Base-by-base conservation (phyloP, 2,888 invertebrate species). In the Belgica antarctica region DNA sequence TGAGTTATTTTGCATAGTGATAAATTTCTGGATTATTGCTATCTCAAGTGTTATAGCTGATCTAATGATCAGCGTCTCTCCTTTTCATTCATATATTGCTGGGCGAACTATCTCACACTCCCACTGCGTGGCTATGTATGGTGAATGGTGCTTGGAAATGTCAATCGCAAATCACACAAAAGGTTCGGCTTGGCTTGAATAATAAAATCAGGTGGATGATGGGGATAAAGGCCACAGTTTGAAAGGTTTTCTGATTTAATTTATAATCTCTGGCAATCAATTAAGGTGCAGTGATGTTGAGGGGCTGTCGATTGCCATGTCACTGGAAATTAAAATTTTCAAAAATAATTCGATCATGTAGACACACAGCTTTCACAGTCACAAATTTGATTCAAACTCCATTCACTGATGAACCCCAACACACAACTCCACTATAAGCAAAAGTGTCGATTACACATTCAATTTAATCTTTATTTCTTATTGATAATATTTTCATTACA, bases 391-490 rank as follows among this genome's bases (percentile, higher is more conserved):
- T 12, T 7, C 46, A 46, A 4, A 31, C 31, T 4, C 4, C 31
- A 31, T 46, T 12, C 5, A 46, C 4, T 15, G 15, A 46, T 7
- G 31, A 31, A 10, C 4, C 31, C 31, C 4, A 31, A 4, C 31
- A 31, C 5, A 31, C 31, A 31, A 10, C 10, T 31, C 31, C 5
- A 10, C 31, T 31, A 46, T 46, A 12, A 52, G 1, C 2, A 52
- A 52, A 22, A n/a, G 52, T 25, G 12, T 66, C 41, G 34, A 41
- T 66, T 66, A 47, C 65, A 66, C 65, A 66, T 66, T 66, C 47
- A 66, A 66, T 66, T 66, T 66, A 66, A 66, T 46, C 47, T 66
- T 66, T 66, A 66, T 66, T 66, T 66, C 47, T 36, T 47, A 41
- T 22, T 28, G 17, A 46, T 62, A 62, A 25, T 62, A 62, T 28